Evolutionary conservation across 2,888 invertebrate species (phyloP).

Genomic region (Pemphredon lugubris): DNA sequence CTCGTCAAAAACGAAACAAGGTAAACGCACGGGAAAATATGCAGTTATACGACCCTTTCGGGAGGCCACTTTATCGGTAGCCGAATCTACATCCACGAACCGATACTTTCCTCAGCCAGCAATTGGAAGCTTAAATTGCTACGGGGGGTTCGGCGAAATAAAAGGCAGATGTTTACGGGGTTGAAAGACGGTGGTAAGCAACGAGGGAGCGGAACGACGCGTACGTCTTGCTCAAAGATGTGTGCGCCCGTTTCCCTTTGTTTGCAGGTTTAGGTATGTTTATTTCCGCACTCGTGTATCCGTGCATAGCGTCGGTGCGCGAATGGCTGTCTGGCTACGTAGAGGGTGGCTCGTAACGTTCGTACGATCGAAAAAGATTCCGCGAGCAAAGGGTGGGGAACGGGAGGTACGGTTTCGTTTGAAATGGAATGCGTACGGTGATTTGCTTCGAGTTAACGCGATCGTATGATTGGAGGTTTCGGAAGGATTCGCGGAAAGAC

Average conservation of each 20-base stretch:
- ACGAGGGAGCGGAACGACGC: constrained; percentile 19
- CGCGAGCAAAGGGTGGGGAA: no score
- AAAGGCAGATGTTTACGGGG: constrained; percentile 32
- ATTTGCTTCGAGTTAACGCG: no score
- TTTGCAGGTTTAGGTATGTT: constrained; percentile 6
- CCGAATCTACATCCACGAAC: constrained; percentile 24
- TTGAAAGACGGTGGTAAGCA: constrained; percentile 36
- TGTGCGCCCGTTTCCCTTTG: not conserved
- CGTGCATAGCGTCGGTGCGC: not conserved
- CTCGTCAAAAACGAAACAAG: constrained; percentile 19
- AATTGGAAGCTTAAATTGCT: constrained; percentile 53
- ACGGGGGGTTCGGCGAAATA: constrained; percentile 24
- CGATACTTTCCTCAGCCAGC: constrained; percentile 43
- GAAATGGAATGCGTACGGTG: no score
- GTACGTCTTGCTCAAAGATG: constrained; percentile 19
- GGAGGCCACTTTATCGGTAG: constrained; percentile 40
- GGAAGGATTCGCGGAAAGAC: no score
- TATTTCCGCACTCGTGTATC: not conserved
- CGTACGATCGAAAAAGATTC: constrained; percentile 1
- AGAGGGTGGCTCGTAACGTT: constrained; percentile 3
- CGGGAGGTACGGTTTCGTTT: no score
- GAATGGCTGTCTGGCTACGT: not conserved
- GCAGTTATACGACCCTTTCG: constrained; percentile 42
- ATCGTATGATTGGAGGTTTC: no score
- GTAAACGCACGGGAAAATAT: constrained; percentile 38